Evolutionary conservation across 2,797 vertebrate species (phyloP).

Genomic region (Nannoperca obscura): DNA sequence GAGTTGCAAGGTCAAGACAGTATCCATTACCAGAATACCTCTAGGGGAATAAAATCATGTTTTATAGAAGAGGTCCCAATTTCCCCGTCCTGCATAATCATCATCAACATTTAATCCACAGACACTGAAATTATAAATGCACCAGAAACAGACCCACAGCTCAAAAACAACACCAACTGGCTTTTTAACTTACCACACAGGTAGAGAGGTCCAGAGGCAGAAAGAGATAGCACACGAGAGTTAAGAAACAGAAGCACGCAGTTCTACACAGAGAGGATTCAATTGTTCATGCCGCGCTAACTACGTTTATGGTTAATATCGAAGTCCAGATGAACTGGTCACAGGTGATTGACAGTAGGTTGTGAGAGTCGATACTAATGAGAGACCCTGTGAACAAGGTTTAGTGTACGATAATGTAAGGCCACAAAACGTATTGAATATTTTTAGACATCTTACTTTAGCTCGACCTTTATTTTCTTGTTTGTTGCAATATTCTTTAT

Average conservation of each 20-base stretch:
- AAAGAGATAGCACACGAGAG: conserved; percentile 81
- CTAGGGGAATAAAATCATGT: conserved; percentile 19
- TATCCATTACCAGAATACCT: conserved; percentile 17
- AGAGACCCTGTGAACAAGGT: not conserved
- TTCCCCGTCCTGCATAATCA: conserved; percentile 21
- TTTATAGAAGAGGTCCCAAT: conserved; percentile 3
- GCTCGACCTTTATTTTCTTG: not conserved
- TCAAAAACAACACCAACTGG: conserved; percentile 57
- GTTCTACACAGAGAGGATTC: conserved; percentile 38
- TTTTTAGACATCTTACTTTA: not conserved
- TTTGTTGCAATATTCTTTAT: not conserved
- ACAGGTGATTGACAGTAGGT: not conserved
- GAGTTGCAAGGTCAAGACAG: conserved; percentile 14
- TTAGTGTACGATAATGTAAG: not conserved
- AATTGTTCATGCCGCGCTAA: conserved; percentile 34
- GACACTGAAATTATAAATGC: conserved; percentile 45
- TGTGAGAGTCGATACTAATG: not conserved
- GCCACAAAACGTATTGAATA: too few relatives aligned
- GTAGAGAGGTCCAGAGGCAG: conserved; percentile 82
- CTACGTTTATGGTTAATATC: conserved; percentile 15
- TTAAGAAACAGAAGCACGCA: conserved; percentile 76
- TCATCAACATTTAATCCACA: conserved; percentile 35
- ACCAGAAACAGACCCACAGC: conserved; percentile 55
- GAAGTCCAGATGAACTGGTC: not conserved
- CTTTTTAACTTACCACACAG: conserved; percentile 83